Evolutionary conservation across 2,888 invertebrate genomes (phyloP).

Genomic region (Chromoteleia sp.): DNA sequence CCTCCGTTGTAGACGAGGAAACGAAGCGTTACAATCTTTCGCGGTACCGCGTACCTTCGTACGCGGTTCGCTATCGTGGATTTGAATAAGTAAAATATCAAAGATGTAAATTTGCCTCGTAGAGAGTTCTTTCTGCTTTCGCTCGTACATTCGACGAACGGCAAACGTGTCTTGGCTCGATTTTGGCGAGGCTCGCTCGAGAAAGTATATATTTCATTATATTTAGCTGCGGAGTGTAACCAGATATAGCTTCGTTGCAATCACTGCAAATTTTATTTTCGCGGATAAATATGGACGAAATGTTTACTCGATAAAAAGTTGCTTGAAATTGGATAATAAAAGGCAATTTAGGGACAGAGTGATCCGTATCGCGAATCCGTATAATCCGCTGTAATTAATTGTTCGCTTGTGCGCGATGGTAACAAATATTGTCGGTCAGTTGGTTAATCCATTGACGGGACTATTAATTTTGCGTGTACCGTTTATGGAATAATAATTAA

Average conservation of each 20-base stretch:
- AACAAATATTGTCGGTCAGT: background rate
- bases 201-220: constrained; percentile 14
- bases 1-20: background rate
- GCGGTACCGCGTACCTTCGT: no score
- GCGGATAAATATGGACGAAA: background rate
- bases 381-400: background rate
- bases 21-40: no score
- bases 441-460: background rate
- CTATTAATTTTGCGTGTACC: background rate
- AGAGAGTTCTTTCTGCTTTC: background rate
- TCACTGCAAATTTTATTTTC: background rate
- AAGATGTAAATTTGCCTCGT: background rate
- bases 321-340: background rate
- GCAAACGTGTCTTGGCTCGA: constrained; percentile 8
- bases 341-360: background rate
- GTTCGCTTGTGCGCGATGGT: no score
- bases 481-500: constrained; percentile 4
- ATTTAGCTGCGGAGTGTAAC: background rate
- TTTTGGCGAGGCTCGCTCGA: background rate
- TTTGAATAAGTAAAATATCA: constrained; percentile 1
- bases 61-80: background rate
- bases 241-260: background rate
- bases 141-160: background rate
- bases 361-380: background rate
- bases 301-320: background rate